phyloP scores from a whole-genome alignment of 2,888 invertebrate genomes.

The Pasiphila rectangulata region DNA sequence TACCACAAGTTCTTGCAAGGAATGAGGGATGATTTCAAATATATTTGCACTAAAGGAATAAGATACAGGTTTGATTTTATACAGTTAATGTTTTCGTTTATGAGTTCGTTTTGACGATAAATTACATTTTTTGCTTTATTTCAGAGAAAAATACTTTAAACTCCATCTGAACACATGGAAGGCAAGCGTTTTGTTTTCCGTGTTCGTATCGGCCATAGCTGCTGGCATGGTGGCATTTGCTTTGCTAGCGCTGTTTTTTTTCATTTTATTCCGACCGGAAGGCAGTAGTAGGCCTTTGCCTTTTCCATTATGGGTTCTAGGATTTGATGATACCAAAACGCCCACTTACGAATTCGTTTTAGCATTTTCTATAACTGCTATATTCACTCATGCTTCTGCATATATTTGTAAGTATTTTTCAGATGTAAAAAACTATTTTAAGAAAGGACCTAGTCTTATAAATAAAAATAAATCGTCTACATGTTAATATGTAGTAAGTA shows the following conservation, averaged over 20 bases:
- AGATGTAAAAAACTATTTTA: background rate
- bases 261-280: background rate
- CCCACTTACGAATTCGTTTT: background rate
- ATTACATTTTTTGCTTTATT: no score
- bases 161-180: background rate
- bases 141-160: background rate
- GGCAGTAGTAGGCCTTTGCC: background rate
- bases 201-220: background rate
- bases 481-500: no score
- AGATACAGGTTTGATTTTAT: conserved; percentile 22
- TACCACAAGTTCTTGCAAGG: conserved; percentile 14
- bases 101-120: no score
- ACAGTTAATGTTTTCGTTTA: background rate
- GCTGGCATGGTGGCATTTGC: background rate
- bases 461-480: no score
- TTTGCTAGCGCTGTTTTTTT: background rate
- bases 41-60: conserved; percentile 16
- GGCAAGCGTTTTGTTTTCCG: background rate
- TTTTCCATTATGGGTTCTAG: background rate
- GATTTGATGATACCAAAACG: background rate
- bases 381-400: background rate
- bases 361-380: background rate
- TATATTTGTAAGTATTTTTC: background rate
- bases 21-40: conserved; percentile 20
- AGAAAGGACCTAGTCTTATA: no score